Evolutionary conservation across 2,888 invertebrate species (phyloP).

Genomic region (Eupithecia subfuscata): DNA sequence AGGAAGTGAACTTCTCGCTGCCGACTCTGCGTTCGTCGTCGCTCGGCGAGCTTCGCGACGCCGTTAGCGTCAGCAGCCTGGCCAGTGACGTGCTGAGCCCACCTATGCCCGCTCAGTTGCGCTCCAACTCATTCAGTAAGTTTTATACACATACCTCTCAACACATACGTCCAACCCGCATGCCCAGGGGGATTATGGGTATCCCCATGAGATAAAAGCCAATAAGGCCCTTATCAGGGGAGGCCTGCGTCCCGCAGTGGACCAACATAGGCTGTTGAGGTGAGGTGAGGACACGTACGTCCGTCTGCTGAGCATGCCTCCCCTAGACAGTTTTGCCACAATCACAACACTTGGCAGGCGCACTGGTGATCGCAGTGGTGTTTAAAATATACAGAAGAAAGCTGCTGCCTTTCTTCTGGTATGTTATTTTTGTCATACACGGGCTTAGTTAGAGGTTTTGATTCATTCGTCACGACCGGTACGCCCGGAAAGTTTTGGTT

Average conservation of each 20-base stretch:
- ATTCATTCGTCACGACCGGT: background rate
- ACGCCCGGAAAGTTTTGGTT: background rate
- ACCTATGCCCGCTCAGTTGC: conserved; percentile 73
- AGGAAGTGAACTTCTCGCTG: conserved; percentile 80
- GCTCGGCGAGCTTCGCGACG: conserved; percentile 77
- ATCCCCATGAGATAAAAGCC: too few relatives aligned
- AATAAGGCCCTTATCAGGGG: too few relatives aligned
- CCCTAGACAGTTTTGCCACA: too few relatives aligned
- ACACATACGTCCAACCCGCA: too few relatives aligned
- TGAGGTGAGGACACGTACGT: too few relatives aligned
- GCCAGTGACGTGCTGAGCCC: conserved; percentile 75
- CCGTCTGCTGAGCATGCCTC: background rate
- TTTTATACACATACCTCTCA: conserved; percentile 42
- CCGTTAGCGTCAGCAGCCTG: conserved; percentile 72
- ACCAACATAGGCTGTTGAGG: too few relatives aligned
- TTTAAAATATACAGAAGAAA: too few relatives aligned
- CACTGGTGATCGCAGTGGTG: too few relatives aligned
- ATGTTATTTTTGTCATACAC: background rate
- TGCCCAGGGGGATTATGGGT: too few relatives aligned
- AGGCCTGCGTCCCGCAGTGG: too few relatives aligned
- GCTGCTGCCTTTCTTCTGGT: background rate
- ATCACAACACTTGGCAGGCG: too few relatives aligned
- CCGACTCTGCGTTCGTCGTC: conserved; percentile 78
- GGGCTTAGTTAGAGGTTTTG: background rate
- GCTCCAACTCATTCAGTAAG: conserved; percentile 89